Evolutionary conservation across 2,888 invertebrate species (phyloP).

Genomic region (Margaritifera margaritifera): DNA sequence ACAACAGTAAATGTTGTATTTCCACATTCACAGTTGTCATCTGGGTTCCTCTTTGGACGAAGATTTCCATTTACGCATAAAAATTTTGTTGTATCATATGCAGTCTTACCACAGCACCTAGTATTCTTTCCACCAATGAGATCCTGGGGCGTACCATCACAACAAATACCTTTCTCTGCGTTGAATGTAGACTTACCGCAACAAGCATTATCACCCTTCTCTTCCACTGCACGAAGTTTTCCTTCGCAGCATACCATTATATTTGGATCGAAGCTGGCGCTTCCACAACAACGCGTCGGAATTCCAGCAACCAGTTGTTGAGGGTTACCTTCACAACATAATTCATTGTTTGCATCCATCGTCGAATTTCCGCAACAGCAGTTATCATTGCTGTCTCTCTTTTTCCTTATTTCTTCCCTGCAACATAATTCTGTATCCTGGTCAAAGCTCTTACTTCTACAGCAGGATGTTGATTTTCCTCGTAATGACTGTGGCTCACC

Average conservation of each 20-base stretch:
- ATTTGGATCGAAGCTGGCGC: conserved; percentile 7
- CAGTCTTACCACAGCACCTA: no score
- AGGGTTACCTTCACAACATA: conserved; percentile 20
- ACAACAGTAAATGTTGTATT: conserved; percentile 22
- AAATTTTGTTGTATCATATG: no score
- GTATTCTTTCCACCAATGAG: conserved; percentile 15
- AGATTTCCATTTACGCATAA: no score
- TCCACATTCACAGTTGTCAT: conserved; percentile 26
- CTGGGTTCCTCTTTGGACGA: conserved; percentile 15
- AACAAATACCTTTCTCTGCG: conserved; percentile 15
- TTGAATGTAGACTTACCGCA: conserved; percentile 23
- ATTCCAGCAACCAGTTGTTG: conserved; percentile 1
- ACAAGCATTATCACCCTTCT: not conserved
- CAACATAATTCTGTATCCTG: conserved; percentile 28
- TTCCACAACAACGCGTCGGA: conserved; percentile 5
- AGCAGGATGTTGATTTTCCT: no score
- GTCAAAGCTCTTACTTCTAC: conserved; percentile 22
- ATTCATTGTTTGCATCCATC: conserved; percentile 15
- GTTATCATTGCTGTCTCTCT: conserved; percentile 21
- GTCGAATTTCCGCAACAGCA: conserved; percentile 34
- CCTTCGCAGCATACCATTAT: conserved; percentile 3
- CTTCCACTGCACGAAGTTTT: not conserved
- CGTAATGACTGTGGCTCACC: no score
- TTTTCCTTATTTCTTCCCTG: conserved; percentile 18
- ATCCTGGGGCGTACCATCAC: conserved; percentile 21